Percentiles rank a stretch among this genome's conserved stretches.
phyloP scores from a whole-genome alignment of 2,888 invertebrate genomes.

The Buathra laborator region DNA sequence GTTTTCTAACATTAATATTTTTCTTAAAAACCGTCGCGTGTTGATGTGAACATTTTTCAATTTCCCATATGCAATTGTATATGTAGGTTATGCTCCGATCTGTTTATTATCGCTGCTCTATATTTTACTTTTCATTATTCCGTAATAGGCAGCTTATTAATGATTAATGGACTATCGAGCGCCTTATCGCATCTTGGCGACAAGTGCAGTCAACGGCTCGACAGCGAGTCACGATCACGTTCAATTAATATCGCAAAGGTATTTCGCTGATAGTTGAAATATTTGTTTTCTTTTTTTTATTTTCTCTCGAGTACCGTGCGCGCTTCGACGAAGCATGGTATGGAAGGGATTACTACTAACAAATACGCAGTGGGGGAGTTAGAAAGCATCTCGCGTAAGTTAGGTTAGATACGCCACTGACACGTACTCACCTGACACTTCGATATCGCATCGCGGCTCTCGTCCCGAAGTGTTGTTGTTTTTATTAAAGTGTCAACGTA shows the following conservation, averaged over 20 bases:
- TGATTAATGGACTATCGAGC: neutral
- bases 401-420: conserved; percentile 5
- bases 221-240: neutral
- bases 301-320: conserved; percentile 4
- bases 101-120: neutral
- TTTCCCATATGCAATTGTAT: neutral
- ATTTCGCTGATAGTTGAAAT: neutral
- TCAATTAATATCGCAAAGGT: neutral
- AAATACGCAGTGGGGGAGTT: neutral
- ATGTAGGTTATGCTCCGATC: neutral
- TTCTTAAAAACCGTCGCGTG: no score
- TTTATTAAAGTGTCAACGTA: neutral
- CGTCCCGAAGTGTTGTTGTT: neutral
- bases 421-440: conserved; percentile 5
- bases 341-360: neutral
- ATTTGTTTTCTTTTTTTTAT: neutral
- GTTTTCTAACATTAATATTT: no score
- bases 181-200: neutral
- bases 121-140: neutral
- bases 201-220: neutral
- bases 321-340: neutral
- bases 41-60: neutral
- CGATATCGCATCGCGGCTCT: neutral
- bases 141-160: neutral
- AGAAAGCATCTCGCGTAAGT: neutral